These are phyloP conservation scores for Glyphotaelius pellucidus DNA, from an alignment of 2,888 invertebrate species.

Conservation along the genomic window DNA sequence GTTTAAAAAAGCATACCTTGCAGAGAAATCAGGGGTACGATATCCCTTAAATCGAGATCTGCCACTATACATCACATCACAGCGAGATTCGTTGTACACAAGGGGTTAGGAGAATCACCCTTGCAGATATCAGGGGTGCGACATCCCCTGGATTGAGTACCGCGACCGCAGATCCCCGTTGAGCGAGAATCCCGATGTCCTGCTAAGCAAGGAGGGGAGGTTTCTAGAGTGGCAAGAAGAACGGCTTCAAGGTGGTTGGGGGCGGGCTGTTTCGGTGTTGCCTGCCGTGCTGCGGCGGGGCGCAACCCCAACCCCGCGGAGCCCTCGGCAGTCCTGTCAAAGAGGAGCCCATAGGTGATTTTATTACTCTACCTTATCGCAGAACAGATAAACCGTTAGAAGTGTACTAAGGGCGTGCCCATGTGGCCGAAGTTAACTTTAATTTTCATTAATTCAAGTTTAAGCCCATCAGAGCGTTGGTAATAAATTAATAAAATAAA, in stretches of 20 bases:
- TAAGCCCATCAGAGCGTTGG: no score
- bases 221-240: constrained; percentile 65
- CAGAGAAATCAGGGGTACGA: neutral
- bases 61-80: no score
- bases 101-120: neutral
- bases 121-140: neutral
- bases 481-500: no score
- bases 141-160: constrained; percentile 6
- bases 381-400: neutral
- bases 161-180: neutral
- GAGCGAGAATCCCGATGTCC: neutral
- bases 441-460: no score
- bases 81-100: neutral
- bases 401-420: neutral
- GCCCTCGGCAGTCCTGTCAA: constrained; percentile 76
- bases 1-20: neutral
- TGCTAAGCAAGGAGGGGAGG: constrained; percentile 18
- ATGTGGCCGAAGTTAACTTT: no score
- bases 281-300: constrained; percentile 90
- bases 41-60: neutral
- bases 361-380: neutral
- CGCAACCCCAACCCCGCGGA: constrained; percentile 80
- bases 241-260: constrained; percentile 83
- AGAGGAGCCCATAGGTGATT: constrained; percentile 71
- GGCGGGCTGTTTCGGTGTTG: constrained; percentile 89